Evolutionary conservation across 2,797 vertebrate species (phyloP).

Genomic region (Simalia tracyae): DNA sequence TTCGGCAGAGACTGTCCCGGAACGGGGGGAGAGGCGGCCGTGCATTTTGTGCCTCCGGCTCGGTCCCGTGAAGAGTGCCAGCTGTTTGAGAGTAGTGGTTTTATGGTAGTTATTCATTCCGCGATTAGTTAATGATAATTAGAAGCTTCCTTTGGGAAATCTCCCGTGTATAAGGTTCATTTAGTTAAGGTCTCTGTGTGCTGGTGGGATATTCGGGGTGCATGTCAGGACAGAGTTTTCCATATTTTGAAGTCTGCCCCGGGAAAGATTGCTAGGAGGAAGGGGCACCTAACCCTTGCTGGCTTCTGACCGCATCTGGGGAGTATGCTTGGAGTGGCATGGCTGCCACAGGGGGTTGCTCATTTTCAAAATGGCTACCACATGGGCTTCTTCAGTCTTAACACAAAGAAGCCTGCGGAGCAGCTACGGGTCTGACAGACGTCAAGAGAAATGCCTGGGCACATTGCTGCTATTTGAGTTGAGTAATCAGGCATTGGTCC

Average conservation of each 20-base stretch:
- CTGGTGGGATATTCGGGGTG: not conserved
- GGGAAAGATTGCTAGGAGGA: not conserved
- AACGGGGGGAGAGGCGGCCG: not conserved
- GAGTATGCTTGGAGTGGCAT: not conserved
- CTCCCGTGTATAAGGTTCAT: not conserved
- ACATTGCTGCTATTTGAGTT: not conserved
- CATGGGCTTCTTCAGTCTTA: not conserved
- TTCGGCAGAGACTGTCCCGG: not conserved
- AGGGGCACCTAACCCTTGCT: not conserved
- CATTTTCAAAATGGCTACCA: not conserved
- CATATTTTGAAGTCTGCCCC: not conserved
- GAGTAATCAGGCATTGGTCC: not conserved
- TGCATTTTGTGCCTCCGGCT: not conserved
- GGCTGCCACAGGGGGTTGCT: not conserved
- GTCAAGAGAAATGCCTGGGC: not conserved
- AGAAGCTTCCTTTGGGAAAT: not conserved
- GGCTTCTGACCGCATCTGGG: not conserved
- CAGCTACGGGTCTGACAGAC: not conserved
- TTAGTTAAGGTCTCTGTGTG: not conserved
- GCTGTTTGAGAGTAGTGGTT: not conserved
- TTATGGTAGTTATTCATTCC: not conserved
- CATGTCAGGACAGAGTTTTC: not conserved
- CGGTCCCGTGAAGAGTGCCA: not conserved
- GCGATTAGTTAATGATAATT: too few relatives aligned
- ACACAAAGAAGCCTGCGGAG: not conserved